phyloP scores from a whole-genome alignment of 2,888 invertebrate genomes.

The Pheosia gnoma region DNA sequence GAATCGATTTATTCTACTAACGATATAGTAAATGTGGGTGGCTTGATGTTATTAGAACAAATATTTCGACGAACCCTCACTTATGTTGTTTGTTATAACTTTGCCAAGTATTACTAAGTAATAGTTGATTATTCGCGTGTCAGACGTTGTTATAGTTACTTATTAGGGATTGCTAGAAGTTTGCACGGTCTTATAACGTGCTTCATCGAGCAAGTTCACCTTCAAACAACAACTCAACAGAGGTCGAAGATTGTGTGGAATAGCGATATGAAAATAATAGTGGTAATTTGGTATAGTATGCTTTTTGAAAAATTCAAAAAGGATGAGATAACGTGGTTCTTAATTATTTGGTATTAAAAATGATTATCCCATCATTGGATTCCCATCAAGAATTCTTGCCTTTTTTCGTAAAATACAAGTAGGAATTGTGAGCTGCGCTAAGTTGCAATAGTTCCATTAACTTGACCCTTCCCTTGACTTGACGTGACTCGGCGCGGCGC shows the following conservation, averaged over 20 bases:
- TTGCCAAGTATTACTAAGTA: not conserved
- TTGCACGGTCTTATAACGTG: not conserved
- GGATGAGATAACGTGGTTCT: too few species aligned
- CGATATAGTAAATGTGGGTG: not conserved
- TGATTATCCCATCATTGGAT: too few species aligned
- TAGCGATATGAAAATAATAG: not conserved
- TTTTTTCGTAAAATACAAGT: too few species aligned
- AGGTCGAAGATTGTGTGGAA: not conserved
- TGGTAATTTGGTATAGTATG: too few species aligned
- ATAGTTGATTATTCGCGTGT: constrained; percentile 10
- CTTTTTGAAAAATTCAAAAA: too few species aligned
- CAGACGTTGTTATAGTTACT: not conserved
- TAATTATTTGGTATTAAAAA: too few species aligned
- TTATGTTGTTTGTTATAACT: not conserved
- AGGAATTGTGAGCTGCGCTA: too few species aligned
- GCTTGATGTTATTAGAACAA: not conserved
- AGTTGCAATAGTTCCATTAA: too few species aligned
- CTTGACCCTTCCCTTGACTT: too few species aligned
- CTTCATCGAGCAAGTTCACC: not conserved
- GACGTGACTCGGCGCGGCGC: too few species aligned
- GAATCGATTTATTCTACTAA: not conserved
- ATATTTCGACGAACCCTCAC: not conserved
- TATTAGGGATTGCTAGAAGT: not conserved
- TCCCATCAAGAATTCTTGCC: too few species aligned
- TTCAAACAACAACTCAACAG: not conserved